Percentiles rank a stretch among this genome's conserved stretches.
phyloP scores from a whole-genome alignment of 1,140 invertebrate species.

The Chionoecetes opilio region DNA sequence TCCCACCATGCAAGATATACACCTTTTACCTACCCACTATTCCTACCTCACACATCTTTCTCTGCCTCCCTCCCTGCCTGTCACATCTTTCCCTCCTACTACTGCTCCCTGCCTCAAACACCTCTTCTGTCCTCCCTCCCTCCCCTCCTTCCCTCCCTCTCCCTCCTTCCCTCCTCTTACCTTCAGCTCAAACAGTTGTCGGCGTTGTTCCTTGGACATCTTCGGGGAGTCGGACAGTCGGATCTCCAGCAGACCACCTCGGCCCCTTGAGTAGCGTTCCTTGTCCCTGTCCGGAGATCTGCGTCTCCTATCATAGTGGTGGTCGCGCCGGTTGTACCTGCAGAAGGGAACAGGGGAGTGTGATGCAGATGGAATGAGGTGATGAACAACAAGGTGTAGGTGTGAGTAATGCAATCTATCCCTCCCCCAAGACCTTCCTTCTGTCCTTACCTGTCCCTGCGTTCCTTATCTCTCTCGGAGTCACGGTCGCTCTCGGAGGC shows the following conservation, averaged over 20 bases:
- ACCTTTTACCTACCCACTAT: not conserved
- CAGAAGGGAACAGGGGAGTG: too few relatives aligned
- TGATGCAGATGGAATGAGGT: too few relatives aligned
- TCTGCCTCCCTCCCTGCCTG: not conserved
- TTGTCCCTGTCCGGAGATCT: slow-evolving; percentile 84
- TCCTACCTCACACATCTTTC: not conserved
- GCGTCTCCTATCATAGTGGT: slow-evolving; percentile 55
- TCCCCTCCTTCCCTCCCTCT: not conserved
- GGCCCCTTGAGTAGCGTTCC: slow-evolving; percentile 45
- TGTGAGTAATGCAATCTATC: too few relatives aligned
- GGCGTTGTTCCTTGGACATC: slow-evolving; percentile 86
- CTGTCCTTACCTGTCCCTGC: slow-evolving; percentile 62
- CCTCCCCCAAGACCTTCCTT: not conserved
- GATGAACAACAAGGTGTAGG: too few relatives aligned
- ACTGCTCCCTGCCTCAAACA: too few relatives aligned
- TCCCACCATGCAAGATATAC: not conserved
- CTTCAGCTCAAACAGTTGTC: slow-evolving; percentile 91
- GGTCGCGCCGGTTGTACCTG: slow-evolving; percentile 49
- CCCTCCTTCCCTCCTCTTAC: slow-evolving; percentile 79
- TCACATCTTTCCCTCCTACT: not conserved
- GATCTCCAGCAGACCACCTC: slow-evolving; percentile 43
- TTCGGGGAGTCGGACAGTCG: slow-evolving; percentile 69
- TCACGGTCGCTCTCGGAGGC: slow-evolving; percentile 79
- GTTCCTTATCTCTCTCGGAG: slow-evolving; percentile 20
- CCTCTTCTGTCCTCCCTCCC: not conserved